phyloP scores from a whole-genome alignment of 2,113 vertebrate species.

The Neotoma lepida region DNA sequence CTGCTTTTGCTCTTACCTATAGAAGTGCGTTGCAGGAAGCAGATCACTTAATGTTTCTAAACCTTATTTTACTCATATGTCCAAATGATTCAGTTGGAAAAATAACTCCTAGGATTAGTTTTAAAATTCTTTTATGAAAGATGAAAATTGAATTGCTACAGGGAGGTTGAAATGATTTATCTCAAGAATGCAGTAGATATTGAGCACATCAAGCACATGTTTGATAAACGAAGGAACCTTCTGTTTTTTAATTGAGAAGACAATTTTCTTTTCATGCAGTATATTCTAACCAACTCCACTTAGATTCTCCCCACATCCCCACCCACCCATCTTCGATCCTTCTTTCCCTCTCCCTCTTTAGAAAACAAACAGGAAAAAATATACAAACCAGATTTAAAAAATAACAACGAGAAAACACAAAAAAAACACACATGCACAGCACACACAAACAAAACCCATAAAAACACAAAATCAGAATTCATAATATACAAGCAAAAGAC shows the following conservation, averaged over 20 bases:
- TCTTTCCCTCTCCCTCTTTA: neutral
- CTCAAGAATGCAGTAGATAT: neutral
- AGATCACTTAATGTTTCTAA: constrained; percentile 11
- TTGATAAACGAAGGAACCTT: neutral
- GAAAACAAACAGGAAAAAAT: neutral
- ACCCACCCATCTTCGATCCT: neutral
- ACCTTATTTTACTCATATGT: constrained; percentile 50
- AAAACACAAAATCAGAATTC: neutral
- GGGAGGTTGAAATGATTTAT: constrained; percentile 41
- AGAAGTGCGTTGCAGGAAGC: constrained; percentile 37
- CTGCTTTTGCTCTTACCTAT: constrained; percentile 15
- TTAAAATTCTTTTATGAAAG: constrained; percentile 39
- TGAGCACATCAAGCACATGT: neutral
- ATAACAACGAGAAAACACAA: neutral
- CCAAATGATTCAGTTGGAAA: constrained; percentile 33
- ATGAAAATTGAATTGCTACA: constrained; percentile 47
- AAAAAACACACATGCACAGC: neutral
- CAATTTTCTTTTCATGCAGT: neutral
- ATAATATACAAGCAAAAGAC: neutral
- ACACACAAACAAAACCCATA: neutral
- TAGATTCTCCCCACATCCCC: neutral
- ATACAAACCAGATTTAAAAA: neutral
- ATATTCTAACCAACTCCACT: neutral
- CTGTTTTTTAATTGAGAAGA: neutral
- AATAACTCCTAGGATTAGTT: constrained; percentile 28